Base-by-base conservation (phyloP, 1,140 invertebrate species). In the Drosophila serrata region DNA sequence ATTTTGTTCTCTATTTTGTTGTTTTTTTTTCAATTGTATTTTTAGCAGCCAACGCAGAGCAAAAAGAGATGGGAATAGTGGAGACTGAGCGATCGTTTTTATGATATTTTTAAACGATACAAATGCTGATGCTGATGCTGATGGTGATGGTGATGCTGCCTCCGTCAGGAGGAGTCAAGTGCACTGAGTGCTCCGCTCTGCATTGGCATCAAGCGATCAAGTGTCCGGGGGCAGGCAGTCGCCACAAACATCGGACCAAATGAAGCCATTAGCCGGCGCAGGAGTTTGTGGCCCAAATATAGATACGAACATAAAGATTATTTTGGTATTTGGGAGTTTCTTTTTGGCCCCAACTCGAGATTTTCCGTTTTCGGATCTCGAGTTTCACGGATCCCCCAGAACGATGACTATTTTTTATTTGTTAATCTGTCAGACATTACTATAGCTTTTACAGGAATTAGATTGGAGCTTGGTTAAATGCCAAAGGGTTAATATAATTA, bases 131-230 rank as follows among this genome's bases (percentile, higher is more conserved):
- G 49, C 65, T 31, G 69, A 75, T n/a, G n/a, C 9, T 11, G 80
- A n/a, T 51, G 9, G 3, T 33, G 22, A 13, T 48, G 43, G 0
- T 7, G 3, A 3, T 3, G 48, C 17, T 53, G 51, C 51, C 51
- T 55, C 19, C 33, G 51, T 1, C 51, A n/a, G n/a, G 33, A 37
- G 33, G 82, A 82, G 81, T 82, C 81, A 82, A 82, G 81, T 82
- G 81, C 69, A 59, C 37, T 70, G 53, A 73, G 67, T 59, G 65
- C 68, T 72, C 29, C 45, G 67, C 40, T 46, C 31, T 12, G 80
- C 81, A 82, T 59, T 57, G 81, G 81, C 81, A 82, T 84, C 81
- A 75, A 80, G 81, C 79, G 82, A 82, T 82, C 81, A 82, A 84
- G 81, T 84, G 82, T 84, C 81, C 81, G 72, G 73, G 73, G 53